phyloP scores from a whole-genome alignment of 2,113 vertebrate genomes.

The Cinclus cinclus region DNA sequence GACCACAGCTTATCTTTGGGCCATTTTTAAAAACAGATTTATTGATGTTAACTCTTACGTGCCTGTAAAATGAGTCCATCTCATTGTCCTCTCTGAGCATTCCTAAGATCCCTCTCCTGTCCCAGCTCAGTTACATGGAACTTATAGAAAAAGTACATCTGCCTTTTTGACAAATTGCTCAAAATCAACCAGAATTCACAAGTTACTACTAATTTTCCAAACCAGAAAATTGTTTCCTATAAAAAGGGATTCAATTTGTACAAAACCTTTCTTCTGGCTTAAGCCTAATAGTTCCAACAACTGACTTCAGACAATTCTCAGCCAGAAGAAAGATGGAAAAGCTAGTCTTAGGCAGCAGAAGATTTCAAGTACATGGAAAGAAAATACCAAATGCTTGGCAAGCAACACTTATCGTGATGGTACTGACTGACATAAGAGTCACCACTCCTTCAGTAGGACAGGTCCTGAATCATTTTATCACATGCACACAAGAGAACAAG shows the following conservation, averaged over 20 bases:
- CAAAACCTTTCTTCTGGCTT: background rate
- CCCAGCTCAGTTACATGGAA: background rate
- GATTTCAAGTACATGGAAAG: background rate
- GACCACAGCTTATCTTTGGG: background rate
- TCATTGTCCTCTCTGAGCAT: background rate
- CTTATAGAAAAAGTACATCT: background rate
- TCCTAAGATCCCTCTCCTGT: background rate
- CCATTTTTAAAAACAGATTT: background rate
- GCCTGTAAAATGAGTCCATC: background rate
- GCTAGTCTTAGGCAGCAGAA: background rate
- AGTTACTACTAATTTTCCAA: background rate
- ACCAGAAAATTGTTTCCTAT: background rate
- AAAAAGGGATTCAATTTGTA: background rate
- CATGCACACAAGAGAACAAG: background rate
- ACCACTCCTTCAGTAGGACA: background rate
- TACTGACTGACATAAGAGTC: background rate
- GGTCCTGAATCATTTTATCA: background rate
- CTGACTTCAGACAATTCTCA: background rate
- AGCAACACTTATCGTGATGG: background rate
- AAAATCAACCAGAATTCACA: background rate
- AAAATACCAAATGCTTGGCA: background rate
- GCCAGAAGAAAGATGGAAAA: background rate
- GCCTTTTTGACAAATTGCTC: background rate
- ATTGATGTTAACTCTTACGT: background rate
- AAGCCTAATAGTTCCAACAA: background rate